Conservation (phyloP, 2,113 vertebrate genomes). For the Balaeniceps rex region DNA sequence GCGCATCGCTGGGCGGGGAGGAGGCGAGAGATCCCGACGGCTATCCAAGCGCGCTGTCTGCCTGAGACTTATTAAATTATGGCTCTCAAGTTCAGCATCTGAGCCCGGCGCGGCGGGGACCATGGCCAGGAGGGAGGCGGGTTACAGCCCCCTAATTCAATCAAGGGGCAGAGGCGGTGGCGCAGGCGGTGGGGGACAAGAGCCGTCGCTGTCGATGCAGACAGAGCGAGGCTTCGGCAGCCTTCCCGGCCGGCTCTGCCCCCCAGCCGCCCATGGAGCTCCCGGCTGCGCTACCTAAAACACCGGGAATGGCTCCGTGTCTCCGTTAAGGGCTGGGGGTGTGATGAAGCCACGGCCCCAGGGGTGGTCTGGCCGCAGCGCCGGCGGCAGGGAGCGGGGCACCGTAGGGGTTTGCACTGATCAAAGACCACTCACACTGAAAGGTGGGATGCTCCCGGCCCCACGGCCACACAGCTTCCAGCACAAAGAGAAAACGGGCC, state of each 20-base stretch:
- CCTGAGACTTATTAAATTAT: conserved; percentile 28
- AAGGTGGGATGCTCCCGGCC: background rate
- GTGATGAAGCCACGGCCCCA: fast-evolving
- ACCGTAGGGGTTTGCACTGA: fast-evolving
- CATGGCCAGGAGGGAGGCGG: background rate
- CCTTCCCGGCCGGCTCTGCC: background rate
- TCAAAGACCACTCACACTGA: background rate
- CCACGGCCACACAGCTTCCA: background rate
- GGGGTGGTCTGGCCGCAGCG: background rate
- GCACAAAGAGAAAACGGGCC: background rate
- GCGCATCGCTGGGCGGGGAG: background rate
- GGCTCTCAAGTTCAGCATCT: conserved; percentile 18
- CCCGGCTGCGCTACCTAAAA: background rate
- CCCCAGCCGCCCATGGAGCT: background rate
- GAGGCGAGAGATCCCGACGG: conserved; percentile 20
- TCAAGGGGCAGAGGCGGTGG: background rate
- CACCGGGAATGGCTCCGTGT: fast-evolving
- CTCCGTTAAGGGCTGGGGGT: background rate
- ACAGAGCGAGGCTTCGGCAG: background rate
- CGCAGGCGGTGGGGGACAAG: background rate
- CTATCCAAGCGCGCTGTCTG: conserved; percentile 1
- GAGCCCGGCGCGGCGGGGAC: background rate
- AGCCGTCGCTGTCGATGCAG: background rate
- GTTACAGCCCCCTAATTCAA: conserved; percentile 52
- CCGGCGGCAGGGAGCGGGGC: fast-evolving